Evolutionary conservation across 1,140 invertebrate species (phyloP).

Genomic region (Sitodiplosis mosellana): DNA sequence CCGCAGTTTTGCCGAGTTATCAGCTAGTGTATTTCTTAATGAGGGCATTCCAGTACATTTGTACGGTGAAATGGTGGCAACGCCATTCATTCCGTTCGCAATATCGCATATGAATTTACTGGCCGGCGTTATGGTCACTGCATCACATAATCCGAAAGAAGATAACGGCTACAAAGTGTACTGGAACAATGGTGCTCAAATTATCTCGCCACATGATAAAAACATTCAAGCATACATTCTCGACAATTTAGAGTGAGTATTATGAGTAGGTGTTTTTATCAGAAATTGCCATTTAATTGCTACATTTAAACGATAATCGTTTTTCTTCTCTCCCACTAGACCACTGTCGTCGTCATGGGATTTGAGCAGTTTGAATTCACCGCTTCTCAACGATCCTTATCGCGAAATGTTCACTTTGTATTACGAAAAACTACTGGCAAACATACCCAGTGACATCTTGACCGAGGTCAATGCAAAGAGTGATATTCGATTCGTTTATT

Average conservation of each 20-base stretch:
- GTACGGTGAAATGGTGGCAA: conserved; percentile 67
- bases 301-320: too few species aligned
- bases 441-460: conserved; percentile 6
- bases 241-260: conserved; percentile 42
- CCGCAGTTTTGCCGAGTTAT: conserved; percentile 76
- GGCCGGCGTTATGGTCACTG: conserved; percentile 89
- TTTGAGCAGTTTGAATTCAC: conserved; percentile 13
- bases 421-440: conserved; percentile 6
- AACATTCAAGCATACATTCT: conserved; percentile 67
- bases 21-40: conserved; percentile 65
- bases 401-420: conserved; percentile 27
- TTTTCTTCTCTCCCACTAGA: conserved; percentile 2
- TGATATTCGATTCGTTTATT: conserved; percentile 64
- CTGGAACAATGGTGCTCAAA: conserved; percentile 90
- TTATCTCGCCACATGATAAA: conserved; percentile 81
- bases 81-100: conserved; percentile 81
- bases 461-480: conserved; percentile 20
- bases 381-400: conserved; percentile 32
- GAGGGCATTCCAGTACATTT: conserved; percentile 66
- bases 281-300: too few species aligned
- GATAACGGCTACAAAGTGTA: conserved; percentile 99
- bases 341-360: conserved; percentile 53
- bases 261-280: neutral
- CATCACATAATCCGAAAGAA: conserved; percentile 97
- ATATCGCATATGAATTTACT: conserved; percentile 48